Base-by-base conservation (phyloP, 2,797 vertebrate species). In the Cyclopterus lumpus region DNA sequence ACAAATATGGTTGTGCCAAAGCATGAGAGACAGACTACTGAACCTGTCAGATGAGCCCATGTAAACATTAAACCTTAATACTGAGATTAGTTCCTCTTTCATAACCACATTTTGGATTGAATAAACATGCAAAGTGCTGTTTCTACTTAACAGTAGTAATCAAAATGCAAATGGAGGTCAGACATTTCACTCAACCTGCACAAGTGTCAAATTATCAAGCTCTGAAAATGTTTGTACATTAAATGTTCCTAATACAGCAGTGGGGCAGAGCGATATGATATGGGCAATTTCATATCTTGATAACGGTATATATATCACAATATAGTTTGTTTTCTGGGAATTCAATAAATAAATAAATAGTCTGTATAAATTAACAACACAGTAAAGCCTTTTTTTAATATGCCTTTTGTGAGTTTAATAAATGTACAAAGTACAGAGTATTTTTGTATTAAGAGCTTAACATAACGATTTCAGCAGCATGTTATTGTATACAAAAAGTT, bases 81-180 rank as follows among this genome's bases (percentile, higher is more conserved):
- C 46, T n/a, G 40, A 28, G 51, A 72, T 60, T 1, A 46, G 30
- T 68, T 76, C 48, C 2, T 7, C n/a, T 67, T n/a, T 77, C 32
- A 14, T 12, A 22, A 67, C 44, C 10, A 59, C 30, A 26, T 24
- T 66, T 66, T 30, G 32, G 26, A 65, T 69, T 67, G 16, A 30
- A 68, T 46, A 7, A 34, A 30, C 24, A 10, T 40, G 38, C 38
- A 2, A 49, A 74, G 59, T 64, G 49, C 55, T 58, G 40, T 32
- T 68, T 70, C 38, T 48, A 9, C 22, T 71, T 20, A 57, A 48
- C 14, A 38, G 20, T 11, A n/a, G 55, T 65, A 73, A 77, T 82
- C 38, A 77, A 85, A 87, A 87, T 79, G 64, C 72, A 79, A 74
- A 84, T 84, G 10, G 30, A 60, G 75, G 60, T 83, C 69, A 80